Conservation (phyloP, 2,797 vertebrate species). For the Tangara arthus region DNA sequence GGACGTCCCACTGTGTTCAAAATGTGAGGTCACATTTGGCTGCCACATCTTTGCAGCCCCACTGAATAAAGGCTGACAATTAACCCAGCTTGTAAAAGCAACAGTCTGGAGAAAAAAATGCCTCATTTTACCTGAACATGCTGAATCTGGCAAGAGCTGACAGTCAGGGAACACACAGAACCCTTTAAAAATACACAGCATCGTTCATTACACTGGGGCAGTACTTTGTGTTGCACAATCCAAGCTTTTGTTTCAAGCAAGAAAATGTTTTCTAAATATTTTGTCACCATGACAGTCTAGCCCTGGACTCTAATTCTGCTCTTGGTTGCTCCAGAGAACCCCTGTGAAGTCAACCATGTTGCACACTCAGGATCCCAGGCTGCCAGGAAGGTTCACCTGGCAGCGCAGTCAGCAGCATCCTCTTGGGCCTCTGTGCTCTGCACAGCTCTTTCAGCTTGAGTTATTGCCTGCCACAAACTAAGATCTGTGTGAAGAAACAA, state of each 20-base stretch:
- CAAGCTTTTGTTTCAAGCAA: slow-evolving; percentile 59
- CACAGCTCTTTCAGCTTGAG: background rate
- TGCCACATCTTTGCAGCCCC: background rate
- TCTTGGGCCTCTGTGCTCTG: background rate
- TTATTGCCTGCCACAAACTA: background rate
- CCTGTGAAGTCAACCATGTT: background rate
- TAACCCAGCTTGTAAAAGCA: background rate
- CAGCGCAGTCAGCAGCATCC: rapidly evolving
- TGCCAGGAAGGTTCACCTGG: background rate
- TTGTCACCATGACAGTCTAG: slow-evolving; percentile 66
- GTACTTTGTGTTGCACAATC: slow-evolving; percentile 44
- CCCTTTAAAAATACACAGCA: slow-evolving; percentile 36
- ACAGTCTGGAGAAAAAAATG: background rate
- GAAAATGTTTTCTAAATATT: slow-evolving; percentile 69
- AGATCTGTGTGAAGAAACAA: background rate
- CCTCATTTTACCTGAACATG: slow-evolving; percentile 9
- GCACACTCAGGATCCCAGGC: background rate
- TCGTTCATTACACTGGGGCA: slow-evolving; percentile 35
- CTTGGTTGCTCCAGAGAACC: slow-evolving; percentile 27
- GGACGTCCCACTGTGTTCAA: background rate
- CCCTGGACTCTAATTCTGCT: slow-evolving; percentile 18
- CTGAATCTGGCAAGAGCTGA: background rate
- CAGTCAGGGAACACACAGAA: slow-evolving; percentile 16
- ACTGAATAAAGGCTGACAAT: background rate
- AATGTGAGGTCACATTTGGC: background rate